A percentile compares a stretch with the other conserved stretches of the same genome.
Evolutionary conservation across 2,888 invertebrate species (phyloP).

Genomic region (Gnatocerus cornutus): DNA sequence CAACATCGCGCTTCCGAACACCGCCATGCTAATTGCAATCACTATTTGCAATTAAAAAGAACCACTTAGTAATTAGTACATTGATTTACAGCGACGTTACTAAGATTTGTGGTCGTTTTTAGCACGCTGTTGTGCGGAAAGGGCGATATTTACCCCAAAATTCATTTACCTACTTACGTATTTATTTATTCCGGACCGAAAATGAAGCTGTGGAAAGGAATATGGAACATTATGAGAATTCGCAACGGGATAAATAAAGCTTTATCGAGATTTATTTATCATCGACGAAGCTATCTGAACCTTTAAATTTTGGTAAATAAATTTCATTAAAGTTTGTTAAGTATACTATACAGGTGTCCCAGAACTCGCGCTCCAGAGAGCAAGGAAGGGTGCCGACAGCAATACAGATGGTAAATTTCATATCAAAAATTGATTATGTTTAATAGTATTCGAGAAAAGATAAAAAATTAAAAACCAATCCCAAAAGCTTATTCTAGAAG

Average conservation of each 20-base stretch:
- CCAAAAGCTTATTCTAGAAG: no score
- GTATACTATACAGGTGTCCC: no score
- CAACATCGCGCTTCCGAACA: slow-evolving; percentile 51
- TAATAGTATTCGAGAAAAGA: no score
- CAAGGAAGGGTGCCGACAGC: no score
- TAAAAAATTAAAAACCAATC: no score
- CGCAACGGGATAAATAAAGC: neutral
- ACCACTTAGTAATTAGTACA: slow-evolving; percentile 65
- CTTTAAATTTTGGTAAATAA: no score
- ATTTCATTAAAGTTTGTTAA: no score
- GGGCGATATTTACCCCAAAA: slow-evolving; percentile 42
- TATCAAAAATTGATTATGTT: no score
- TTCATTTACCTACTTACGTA: slow-evolving; percentile 39
- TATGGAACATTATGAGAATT: slow-evolving; percentile 10
- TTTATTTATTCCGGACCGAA: slow-evolving; percentile 36
- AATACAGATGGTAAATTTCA: no score
- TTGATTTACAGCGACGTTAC: slow-evolving; percentile 62
- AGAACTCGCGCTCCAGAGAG: no score
- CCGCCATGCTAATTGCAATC: slow-evolving; percentile 64
- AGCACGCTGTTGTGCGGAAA: slow-evolving; percentile 47
- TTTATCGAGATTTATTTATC: slow-evolving; percentile 7
- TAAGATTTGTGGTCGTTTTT: slow-evolving; percentile 59
- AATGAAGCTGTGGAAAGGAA: slow-evolving; percentile 16
- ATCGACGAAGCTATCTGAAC: neutral
- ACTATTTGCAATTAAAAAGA: slow-evolving; percentile 67